These are phyloP conservation scores for Epinephelus moara DNA, from an alignment of 2,113 vertebrate genomes.

Conservation along the genomic window DNA sequence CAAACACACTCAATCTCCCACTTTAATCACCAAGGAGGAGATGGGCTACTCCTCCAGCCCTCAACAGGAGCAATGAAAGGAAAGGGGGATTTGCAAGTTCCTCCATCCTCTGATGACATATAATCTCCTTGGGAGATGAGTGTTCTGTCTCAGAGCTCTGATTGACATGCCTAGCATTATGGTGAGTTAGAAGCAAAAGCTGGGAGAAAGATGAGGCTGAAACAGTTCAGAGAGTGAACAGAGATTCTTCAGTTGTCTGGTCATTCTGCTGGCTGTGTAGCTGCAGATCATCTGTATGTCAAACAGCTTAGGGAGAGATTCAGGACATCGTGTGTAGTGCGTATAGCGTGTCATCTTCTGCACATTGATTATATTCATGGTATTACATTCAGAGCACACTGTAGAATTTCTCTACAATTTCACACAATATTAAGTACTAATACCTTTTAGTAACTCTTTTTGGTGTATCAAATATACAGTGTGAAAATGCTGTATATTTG, in stretches of 20 bases:
- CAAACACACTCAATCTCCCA: constrained; percentile 81
- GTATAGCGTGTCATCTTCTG: constrained; percentile 18
- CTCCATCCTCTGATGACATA: constrained; percentile 83
- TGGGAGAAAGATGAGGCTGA: constrained; percentile 48
- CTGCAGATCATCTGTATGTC: constrained; percentile 57
- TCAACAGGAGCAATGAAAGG: constrained; percentile 56
- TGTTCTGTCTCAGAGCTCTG: constrained; percentile 77
- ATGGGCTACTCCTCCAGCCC: constrained; percentile 71
- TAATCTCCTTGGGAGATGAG: constrained; percentile 85
- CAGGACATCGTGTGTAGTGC: background rate
- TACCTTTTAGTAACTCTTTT: background rate
- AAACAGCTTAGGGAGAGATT: constrained; percentile 42
- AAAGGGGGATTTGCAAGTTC: constrained; percentile 83
- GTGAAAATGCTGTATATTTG: background rate
- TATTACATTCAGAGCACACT: background rate
- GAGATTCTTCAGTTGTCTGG: constrained; percentile 47
- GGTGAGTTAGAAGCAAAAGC: constrained; percentile 49
- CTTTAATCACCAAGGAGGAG: constrained; percentile 84
- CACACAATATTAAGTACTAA: too few relatives aligned
- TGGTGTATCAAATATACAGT: background rate
- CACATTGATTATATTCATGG: background rate
- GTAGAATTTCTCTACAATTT: too few relatives aligned
- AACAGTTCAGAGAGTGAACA: constrained; percentile 32
- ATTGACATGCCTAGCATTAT: constrained; percentile 79
- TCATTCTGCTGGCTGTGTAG: constrained; percentile 40